Evolutionary conservation across 2,888 invertebrate genomes (phyloP), one percentile per base, ranked within the genome.

Genomic region (Thecocarcelia acutangulata): DNA sequence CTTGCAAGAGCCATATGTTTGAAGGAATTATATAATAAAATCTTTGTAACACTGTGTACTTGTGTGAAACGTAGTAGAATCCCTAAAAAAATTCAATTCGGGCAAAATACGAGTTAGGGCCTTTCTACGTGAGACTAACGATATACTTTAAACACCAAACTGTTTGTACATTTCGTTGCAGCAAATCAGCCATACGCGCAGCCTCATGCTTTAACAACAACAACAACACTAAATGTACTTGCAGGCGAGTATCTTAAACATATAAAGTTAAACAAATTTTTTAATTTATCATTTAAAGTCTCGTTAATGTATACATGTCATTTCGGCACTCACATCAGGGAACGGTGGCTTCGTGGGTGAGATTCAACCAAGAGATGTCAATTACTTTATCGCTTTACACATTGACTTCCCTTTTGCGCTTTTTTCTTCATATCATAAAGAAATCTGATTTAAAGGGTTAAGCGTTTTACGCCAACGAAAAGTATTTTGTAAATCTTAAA

Each of bases 271-370:
- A 59, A 24, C 56, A 68, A 66, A 66, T 70, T 70, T 76, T 63
- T 56, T 4, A 50, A 77, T 70, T 64, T 64, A 72, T 58, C 70
- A 64, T 72, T 64, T 72, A 52, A 72, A 64, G 56, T 64, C 70
- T 78, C 64, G 50, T 78, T 72, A 77, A 78, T 72, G 70, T 64
- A 13, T 50, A 64, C 64, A 78, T 78, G 77, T 64, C 70, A 72
- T 64, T 72, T 72, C 50, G 64, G 44, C 70, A 64, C 77, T 72
- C 42, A 42, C 58, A 42, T 33, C 46, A 50, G 48, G 63, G 64
- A 70, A n/a, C n/a, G 70, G 63, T 70, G 77, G 48, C 70, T 48
- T 56, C 44, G 70, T 78, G 77, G 64, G 70, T 78, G 70, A 3
- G 33, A 70, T 72, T 70, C 64, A 78, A 44, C 70, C 64, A 50